phyloP scores from a whole-genome alignment of 2,888 invertebrate species.

The Nycteola revayana region DNA sequence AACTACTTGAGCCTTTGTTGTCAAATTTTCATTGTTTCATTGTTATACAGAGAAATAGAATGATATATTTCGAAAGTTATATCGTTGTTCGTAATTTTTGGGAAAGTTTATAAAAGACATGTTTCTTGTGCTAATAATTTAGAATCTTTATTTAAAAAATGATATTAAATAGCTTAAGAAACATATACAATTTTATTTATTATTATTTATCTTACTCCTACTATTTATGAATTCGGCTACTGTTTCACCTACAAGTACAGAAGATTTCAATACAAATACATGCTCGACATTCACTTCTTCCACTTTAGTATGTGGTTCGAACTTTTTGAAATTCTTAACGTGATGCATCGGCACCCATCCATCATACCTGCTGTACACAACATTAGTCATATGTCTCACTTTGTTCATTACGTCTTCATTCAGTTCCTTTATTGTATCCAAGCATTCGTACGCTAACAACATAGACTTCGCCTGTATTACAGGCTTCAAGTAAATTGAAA shows the following conservation, averaged over 20 bases:
- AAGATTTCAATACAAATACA: slow-evolving; percentile 21
- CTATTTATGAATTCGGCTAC: slow-evolving; percentile 6
- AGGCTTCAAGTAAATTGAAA: slow-evolving; percentile 18
- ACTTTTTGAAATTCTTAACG: slow-evolving; percentile 20
- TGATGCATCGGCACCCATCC: slow-evolving; percentile 24
- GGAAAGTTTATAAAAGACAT: too few species aligned
- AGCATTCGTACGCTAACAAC: slow-evolving; percentile 19
- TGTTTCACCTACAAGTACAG: slow-evolving; percentile 9
- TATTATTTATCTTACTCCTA: neutral
- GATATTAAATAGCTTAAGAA: too few species aligned
- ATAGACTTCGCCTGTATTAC: slow-evolving; percentile 16
- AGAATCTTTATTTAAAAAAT: too few species aligned
- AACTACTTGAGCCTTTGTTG: too few species aligned
- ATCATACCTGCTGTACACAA: slow-evolving; percentile 17
- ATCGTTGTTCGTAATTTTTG: too few species aligned
- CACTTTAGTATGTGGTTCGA: slow-evolving; percentile 4
- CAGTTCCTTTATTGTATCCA: slow-evolving; percentile 15
- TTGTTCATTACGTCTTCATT: slow-evolving; percentile 17
- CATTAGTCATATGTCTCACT: slow-evolving; percentile 22
- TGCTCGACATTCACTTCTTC: slow-evolving; percentile 17
- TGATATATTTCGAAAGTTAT: too few species aligned
- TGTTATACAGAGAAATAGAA: too few species aligned
- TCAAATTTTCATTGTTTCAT: too few species aligned
- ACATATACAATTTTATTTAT: too few species aligned
- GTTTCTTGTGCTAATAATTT: too few species aligned